phyloP scores from a whole-genome alignment of 2,888 invertebrate genomes.

The Zygaena filipendulae region DNA sequence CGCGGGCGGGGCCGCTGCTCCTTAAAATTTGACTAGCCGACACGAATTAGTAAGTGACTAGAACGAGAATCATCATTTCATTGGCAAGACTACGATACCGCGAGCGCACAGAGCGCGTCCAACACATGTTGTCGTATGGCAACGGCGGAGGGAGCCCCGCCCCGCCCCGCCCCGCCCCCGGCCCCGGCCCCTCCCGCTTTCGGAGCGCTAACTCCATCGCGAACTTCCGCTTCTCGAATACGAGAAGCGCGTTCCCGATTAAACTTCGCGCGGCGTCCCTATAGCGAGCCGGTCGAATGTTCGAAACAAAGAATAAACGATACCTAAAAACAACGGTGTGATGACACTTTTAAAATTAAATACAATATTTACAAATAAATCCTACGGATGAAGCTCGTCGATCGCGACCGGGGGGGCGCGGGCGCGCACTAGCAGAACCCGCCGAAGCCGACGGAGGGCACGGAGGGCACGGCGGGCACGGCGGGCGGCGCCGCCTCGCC shows the following conservation, averaged over 20 bases:
- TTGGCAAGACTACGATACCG: constrained; percentile 53
- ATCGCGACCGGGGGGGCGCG: constrained; percentile 18
- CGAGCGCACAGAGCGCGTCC: constrained; percentile 10
- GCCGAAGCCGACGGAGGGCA: constrained; percentile 61
- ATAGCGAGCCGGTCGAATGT: constrained; percentile 24
- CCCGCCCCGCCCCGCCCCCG: constrained; percentile 14
- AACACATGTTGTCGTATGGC: not conserved
- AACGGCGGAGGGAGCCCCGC: too few relatives aligned
- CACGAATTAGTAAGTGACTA: constrained; percentile 61
- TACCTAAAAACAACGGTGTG: too few relatives aligned
- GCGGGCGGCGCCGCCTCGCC: constrained; percentile 36
- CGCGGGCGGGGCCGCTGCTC: constrained; percentile 5
- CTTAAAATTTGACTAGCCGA: constrained; percentile 66
- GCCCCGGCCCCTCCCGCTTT: constrained; percentile 13
- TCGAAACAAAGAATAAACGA: not conserved
- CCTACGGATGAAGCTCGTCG: constrained; percentile 58
- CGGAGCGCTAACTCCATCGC: too few relatives aligned
- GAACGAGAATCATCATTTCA: constrained; percentile 53
- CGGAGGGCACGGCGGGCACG: constrained; percentile 48
- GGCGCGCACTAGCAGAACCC: constrained; percentile 52
- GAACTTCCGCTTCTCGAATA: too few relatives aligned
- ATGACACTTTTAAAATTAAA: too few relatives aligned
- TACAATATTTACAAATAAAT: constrained; percentile 63
- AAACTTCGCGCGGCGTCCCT: constrained; percentile 24
- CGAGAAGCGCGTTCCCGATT: not conserved